Evolutionary conservation across 1,140 invertebrate genomes (phyloP).

Genomic region (Cherax destructor): DNA sequence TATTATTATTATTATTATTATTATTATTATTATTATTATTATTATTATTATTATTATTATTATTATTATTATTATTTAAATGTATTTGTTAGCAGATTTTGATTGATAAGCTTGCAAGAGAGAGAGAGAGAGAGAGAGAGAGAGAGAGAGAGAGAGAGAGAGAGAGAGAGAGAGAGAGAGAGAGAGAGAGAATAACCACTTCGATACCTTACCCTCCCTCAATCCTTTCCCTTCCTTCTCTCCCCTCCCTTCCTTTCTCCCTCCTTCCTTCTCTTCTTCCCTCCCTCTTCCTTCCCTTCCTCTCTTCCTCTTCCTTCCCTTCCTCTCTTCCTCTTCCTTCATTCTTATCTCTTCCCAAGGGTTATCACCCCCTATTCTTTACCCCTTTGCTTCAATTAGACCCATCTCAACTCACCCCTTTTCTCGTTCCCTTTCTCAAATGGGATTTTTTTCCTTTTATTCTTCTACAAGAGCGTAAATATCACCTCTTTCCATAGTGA

Average conservation of each 20-base stretch:
- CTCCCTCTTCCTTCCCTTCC: neutral
- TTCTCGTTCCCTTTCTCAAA: neutral
- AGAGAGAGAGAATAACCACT: too few relatives aligned
- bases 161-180: neutral
- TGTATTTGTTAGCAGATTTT: too few relatives aligned
- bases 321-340: neutral
- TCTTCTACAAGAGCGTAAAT: too few relatives aligned
- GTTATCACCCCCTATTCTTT: neutral
- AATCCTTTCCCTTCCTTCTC: neutral
- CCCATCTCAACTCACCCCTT: neutral
- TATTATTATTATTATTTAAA: too few relatives aligned
- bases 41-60: too few relatives aligned
- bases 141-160: constrained; percentile 12
- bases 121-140: neutral
- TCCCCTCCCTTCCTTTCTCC: neutral
- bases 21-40: too few relatives aligned
- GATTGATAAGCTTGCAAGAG: too few relatives aligned
- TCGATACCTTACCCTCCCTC: neutral
- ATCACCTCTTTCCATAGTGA: too few relatives aligned
- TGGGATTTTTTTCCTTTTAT: too few relatives aligned
- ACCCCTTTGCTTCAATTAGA: neutral
- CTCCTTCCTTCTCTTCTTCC: neutral
- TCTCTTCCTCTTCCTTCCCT: neutral
- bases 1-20: too few relatives aligned
- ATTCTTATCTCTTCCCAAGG: too few relatives aligned